Conservation (phyloP, 2,797 vertebrate species). For the Sitta carolinensis region DNA sequence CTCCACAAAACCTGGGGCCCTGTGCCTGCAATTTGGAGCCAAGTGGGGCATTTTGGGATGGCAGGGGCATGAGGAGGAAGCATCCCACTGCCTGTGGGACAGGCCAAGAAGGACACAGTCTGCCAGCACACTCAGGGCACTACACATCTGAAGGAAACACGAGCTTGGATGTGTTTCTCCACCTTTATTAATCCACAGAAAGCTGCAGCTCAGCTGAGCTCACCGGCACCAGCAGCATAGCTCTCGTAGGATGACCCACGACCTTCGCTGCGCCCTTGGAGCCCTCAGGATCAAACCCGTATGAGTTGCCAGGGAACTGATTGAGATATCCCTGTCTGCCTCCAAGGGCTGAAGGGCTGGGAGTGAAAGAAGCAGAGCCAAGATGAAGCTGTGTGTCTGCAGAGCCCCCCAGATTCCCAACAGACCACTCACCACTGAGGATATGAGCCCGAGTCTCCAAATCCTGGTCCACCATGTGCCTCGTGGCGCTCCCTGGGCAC, state of each 20-base stretch:
- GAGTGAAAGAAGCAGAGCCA: not conserved
- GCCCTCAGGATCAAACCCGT: not conserved
- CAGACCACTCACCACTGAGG: not conserved
- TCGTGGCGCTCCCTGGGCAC: not conserved
- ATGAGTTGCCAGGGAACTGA: not conserved
- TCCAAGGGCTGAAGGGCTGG: not conserved
- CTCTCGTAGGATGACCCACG: rapidly evolving
- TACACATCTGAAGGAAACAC: not conserved
- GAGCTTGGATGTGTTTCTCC: not conserved
- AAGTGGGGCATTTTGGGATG: not conserved
- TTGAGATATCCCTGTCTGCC: not conserved
- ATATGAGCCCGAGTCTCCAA: not conserved
- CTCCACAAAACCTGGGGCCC: not conserved
- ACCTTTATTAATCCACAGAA: not conserved
- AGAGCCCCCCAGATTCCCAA: rapidly evolving
- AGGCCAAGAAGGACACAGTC: not conserved
- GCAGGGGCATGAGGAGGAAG: not conserved
- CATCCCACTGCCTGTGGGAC: not conserved
- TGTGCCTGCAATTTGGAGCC: not conserved
- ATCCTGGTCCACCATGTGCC: not conserved
- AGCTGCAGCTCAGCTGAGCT: not conserved
- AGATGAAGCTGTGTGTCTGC: rapidly evolving
- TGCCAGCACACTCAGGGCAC: not conserved
- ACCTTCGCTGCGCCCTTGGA: not conserved
- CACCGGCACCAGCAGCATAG: not conserved